These are phyloP conservation scores for Sciurus carolinensis DNA, from an alignment of 2,797 vertebrate species.

Conservation along the genomic window DNA sequence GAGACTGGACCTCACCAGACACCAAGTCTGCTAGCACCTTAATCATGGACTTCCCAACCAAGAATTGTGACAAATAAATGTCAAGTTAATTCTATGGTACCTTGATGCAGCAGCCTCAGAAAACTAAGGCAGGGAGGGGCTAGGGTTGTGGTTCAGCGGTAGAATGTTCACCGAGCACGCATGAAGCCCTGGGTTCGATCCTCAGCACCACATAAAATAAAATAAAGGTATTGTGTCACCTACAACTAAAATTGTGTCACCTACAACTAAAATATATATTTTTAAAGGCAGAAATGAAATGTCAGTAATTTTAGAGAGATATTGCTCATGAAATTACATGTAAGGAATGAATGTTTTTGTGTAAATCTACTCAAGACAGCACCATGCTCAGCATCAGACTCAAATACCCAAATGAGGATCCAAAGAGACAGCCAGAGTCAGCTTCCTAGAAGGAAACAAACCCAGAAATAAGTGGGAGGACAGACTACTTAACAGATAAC, in stretches of 20 bases:
- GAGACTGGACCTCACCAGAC: neutral
- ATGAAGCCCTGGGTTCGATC: no score
- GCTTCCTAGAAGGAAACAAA: neutral
- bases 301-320: constrained; percentile 17
- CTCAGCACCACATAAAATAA: no score
- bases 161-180: no score
- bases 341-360: constrained; percentile 32
- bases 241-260: no score
- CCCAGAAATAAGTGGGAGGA: constrained; percentile 27
- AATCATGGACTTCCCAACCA: neutral
- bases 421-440: neutral
- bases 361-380: constrained; percentile 49
- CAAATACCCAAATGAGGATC: constrained; percentile 31
- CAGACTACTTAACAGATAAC: neutral
- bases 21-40: neutral
- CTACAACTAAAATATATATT: no score
- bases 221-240: no score
- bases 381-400: neutral
- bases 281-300: constrained; percentile 23
- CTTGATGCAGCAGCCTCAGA: neutral
- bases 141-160: no score
- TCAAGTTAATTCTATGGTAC: neutral
- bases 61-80: constrained; percentile 25
- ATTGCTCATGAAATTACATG: neutral
- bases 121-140: neutral